Evolutionary conservation across 2,797 vertebrate species (phyloP), one percentile per base, ranked within the genome.

Genomic region (Lepilemur ruficaudatus): DNA sequence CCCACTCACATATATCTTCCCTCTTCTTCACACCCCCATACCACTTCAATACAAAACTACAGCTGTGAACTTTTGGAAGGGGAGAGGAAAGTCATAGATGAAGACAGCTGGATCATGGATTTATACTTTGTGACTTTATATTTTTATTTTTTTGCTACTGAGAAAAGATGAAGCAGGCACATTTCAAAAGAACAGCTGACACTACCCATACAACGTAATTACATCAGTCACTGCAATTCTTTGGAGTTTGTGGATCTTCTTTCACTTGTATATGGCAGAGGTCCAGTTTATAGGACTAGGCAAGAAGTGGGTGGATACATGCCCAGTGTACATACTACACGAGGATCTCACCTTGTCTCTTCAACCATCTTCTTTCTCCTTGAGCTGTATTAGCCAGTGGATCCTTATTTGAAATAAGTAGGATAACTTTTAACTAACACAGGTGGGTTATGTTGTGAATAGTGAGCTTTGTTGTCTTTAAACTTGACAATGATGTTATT

Each of bases 171-270:
- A 70, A 97, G 89, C 86, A 79, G 93, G 63, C 94, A 92, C 14
- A 97, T 88, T 97, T 97, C 90, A 89, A 95, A 97, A 96, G 95
- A 93, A 78, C 86, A 61, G 72, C 97, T 95, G 38, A 94, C 86
- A 89, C 38, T 80, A 43, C 94, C 61, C 95, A 22, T 59, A 70
- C 93, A 94, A 94, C 97, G 50, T 55, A 85, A 17, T 57, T 63
- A 65, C 48, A 52, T 96, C 25, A 72, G 38, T 96, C 94, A 32
- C 69, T 94, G 5, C 91, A 75, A 69, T 89, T 89, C 93, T 91
- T 89, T 79, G 63, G 65, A 67, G 50, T 35, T 91, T 90, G 1
- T 2, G 92, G 92, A 67, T 87, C 78, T 55, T 32, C 93, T 95
- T 97, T 96, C 92, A 91, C 91, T 41, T 88, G 32, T 67, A 57